Conservation (phyloP, 1,140 invertebrate genomes). For the Macrosteles quadrilineatus region DNA sequence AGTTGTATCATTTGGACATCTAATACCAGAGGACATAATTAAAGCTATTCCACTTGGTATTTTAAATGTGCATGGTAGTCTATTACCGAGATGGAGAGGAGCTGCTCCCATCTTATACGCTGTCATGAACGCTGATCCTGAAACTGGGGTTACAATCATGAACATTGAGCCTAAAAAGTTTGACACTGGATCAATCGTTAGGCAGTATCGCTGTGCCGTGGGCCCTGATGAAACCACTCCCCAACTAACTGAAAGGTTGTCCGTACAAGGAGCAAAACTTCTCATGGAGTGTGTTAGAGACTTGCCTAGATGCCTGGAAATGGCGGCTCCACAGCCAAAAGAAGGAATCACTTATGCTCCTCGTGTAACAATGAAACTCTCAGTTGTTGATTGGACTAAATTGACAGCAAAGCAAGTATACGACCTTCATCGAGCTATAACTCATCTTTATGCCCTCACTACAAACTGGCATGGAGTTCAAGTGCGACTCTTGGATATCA, state of each 20-base stretch:
- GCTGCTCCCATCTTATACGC: constrained; percentile 84
- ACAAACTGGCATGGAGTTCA: constrained; percentile 50
- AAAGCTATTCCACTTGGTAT: constrained; percentile 72
- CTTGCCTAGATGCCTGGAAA: constrained; percentile 60
- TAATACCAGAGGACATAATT: constrained; percentile 66
- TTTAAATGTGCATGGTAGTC: constrained; percentile 88
- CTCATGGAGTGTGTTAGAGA: constrained; percentile 63
- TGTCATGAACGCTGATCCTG: constrained; percentile 78
- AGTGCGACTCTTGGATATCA: background rate
- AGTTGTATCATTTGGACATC: constrained; percentile 71
- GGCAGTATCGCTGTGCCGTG: constrained; percentile 64
- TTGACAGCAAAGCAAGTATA: constrained; percentile 63
- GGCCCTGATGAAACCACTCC: constrained; percentile 61
- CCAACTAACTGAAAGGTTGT: constrained; percentile 66
- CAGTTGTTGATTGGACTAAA: constrained; percentile 62
- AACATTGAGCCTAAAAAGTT: constrained; percentile 84
- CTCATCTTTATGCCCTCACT: constrained; percentile 61
- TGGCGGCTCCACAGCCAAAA: constrained; percentile 60
- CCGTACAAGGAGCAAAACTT: constrained; percentile 67
- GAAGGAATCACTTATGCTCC: constrained; percentile 66
- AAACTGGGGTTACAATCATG: constrained; percentile 88
- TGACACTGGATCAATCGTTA: constrained; percentile 83
- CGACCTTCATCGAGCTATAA: constrained; percentile 65
- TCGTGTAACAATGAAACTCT: constrained; percentile 62
- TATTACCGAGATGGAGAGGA: constrained; percentile 91